Evolutionary conservation across 2,797 vertebrate genomes (phyloP).

Genomic region (Octomys mimax): DNA sequence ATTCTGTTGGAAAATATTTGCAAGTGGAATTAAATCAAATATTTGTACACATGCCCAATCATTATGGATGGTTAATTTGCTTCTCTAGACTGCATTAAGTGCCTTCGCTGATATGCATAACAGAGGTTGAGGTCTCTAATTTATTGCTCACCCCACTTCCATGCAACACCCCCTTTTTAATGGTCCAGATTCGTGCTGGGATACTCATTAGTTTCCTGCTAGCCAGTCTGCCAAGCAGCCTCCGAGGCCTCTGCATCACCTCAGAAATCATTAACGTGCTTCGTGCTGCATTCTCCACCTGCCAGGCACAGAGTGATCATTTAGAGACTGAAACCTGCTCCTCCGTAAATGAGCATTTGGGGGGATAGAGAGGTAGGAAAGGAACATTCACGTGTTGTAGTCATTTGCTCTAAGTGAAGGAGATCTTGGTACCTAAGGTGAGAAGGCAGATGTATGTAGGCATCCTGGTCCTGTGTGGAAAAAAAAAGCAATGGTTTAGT

Average conservation of each 20-base stretch:
- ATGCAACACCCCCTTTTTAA: conserved; percentile 65
- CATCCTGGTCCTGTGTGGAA: conserved; percentile 19
- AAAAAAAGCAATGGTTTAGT: conserved; percentile 59
- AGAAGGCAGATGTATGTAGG: conserved; percentile 68
- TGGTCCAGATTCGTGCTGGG: conserved; percentile 83
- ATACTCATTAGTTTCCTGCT: conserved; percentile 93
- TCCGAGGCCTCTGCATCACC: conserved; percentile 91
- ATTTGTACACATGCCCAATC: conserved; percentile 84
- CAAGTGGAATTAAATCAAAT: conserved; percentile 88
- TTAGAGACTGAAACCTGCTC: conserved; percentile 84
- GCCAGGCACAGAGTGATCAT: conserved; percentile 88
- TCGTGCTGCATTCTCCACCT: conserved; percentile 91
- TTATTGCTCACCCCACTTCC: conserved; percentile 79
- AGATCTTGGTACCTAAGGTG: conserved; percentile 72
- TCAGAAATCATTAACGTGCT: conserved; percentile 92
- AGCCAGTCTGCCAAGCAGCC: conserved; percentile 90
- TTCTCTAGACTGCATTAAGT: conserved; percentile 84
- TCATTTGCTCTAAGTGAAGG: conserved; percentile 75
- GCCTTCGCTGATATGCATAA: conserved; percentile 82
- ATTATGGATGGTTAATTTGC: conserved; percentile 88
- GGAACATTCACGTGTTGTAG: conserved; percentile 39
- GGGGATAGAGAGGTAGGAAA: neutral
- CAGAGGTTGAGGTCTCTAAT: conserved; percentile 83
- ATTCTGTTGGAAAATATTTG: conserved; percentile 82
- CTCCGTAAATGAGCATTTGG: conserved; percentile 87